phyloP scores from a whole-genome alignment of 2,888 invertebrate genomes.

The Drosophila buzzatii region DNA sequence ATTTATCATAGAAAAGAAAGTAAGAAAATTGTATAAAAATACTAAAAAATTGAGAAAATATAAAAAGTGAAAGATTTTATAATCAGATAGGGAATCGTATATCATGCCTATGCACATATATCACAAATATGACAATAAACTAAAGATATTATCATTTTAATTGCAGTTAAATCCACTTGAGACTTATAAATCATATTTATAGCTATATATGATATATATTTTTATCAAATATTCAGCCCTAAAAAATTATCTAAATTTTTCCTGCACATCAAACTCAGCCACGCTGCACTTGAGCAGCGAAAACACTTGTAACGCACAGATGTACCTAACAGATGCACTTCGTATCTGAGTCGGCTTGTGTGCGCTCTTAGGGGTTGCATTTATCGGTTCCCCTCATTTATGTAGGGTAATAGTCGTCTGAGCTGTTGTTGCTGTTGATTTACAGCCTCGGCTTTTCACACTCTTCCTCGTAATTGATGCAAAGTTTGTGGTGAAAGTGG shows the following conservation, averaged over 20 bases:
- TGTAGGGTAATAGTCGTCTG: conserved; percentile 56
- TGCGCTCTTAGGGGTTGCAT: conserved; percentile 47
- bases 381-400: conserved; percentile 43
- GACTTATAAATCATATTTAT: conserved; percentile 7
- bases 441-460: conserved; percentile 54
- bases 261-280: background rate
- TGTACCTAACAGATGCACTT: conserved; percentile 57
- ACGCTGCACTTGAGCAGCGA: conserved; percentile 37
- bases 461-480: conserved; percentile 18
- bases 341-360: background rate
- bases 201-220: background rate
- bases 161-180: conserved; percentile 3
- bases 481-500: conserved; percentile 70
- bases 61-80: background rate
- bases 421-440: conserved; percentile 44
- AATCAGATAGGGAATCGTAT: no score
- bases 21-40: background rate
- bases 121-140: background rate
- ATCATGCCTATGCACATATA: background rate
- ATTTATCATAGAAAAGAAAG: background rate
- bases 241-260: background rate
- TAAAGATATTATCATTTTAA: background rate
- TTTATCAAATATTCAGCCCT: background rate
- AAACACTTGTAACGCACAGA: conserved; percentile 49
- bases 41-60: background rate